Conservation (phyloP, 2,888 invertebrate genomes). For the Kuschelorhynchus macadamiae region DNA sequence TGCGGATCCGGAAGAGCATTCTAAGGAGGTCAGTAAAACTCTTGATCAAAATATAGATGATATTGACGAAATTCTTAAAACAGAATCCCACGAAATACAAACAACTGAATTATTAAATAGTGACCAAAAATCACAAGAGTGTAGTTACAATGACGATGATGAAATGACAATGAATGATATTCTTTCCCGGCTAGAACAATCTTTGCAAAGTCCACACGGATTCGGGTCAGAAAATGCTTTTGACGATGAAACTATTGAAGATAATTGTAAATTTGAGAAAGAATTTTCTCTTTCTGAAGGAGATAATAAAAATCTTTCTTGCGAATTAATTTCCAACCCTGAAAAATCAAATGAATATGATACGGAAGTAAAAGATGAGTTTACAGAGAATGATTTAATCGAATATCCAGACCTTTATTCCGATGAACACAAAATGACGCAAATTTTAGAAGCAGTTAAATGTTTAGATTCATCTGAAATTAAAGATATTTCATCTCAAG, state of each 20-base stretch:
- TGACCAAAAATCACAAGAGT: constrained; percentile 60
- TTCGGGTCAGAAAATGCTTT: constrained; percentile 33
- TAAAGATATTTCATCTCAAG: not conserved
- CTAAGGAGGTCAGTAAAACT: constrained; percentile 16
- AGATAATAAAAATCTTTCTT: constrained; percentile 11
- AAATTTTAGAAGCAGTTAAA: not conserved
- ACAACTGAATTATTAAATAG: constrained; percentile 58
- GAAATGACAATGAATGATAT: constrained; percentile 72
- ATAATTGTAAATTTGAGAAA: constrained; percentile 23
- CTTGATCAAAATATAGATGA: constrained; percentile 23
- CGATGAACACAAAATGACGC: not conserved
- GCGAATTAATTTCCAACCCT: constrained; percentile 9
- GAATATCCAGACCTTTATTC: constrained; percentile 24
- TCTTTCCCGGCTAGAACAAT: constrained; percentile 75
- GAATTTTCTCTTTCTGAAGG: constrained; percentile 8
- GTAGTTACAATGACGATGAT: constrained; percentile 68
- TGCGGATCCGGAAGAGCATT: constrained; percentile 42
- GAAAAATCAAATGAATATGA: constrained; percentile 4
- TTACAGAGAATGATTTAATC: constrained; percentile 19
- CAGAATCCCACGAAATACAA: constrained; percentile 41
- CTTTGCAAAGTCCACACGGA: constrained; percentile 69
- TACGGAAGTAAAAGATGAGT: constrained; percentile 12
- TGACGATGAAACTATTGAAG: constrained; percentile 36
- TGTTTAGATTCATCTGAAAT: not conserved
- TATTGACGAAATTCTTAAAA: constrained; percentile 32